Percentiles rank a stretch among this genome's conserved stretches.
phyloP scores from a whole-genome alignment of 2,797 vertebrate genomes.

The Malurus leucopterus region DNA sequence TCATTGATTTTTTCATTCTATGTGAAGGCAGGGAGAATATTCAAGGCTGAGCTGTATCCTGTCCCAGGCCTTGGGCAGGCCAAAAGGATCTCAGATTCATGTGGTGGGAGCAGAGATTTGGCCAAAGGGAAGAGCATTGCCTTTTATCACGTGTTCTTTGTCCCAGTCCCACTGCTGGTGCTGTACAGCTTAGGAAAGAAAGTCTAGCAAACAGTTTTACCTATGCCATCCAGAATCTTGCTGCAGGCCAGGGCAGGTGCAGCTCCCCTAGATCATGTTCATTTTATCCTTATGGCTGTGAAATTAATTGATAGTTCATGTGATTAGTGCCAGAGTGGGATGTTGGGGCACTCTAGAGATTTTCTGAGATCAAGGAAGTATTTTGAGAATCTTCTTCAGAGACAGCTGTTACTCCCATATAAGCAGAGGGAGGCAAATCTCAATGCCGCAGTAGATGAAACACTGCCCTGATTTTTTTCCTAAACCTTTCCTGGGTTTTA shows the following conservation, averaged over 20 bases:
- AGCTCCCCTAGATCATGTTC: neutral
- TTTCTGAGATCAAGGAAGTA: neutral
- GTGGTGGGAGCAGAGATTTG: accelerated
- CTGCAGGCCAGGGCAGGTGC: neutral
- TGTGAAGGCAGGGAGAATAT: neutral
- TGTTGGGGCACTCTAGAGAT: neutral
- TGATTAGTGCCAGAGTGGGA: neutral
- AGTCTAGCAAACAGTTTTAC: neutral
- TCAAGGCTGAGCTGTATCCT: neutral
- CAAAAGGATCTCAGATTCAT: neutral
- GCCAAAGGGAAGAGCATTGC: neutral
- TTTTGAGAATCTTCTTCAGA: neutral
- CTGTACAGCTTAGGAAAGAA: neutral
- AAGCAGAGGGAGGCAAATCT: neutral
- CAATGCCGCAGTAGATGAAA: neutral
- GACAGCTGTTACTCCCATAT: neutral
- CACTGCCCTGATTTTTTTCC: neutral
- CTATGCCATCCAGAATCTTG: neutral
- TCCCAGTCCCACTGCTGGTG: neutral
- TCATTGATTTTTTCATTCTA: neutral
- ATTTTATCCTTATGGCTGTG: neutral
- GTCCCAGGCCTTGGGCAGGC: neutral
- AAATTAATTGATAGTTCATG: neutral
- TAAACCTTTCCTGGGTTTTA: neutral
- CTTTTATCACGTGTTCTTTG: neutral